A percentile compares a stretch with the other conserved stretches of the same genome.
Evolutionary conservation across 30 jellyfish, hydroid and myxozoan species (phyloP).

Genomic region (Turritopsis rubra): DNA sequence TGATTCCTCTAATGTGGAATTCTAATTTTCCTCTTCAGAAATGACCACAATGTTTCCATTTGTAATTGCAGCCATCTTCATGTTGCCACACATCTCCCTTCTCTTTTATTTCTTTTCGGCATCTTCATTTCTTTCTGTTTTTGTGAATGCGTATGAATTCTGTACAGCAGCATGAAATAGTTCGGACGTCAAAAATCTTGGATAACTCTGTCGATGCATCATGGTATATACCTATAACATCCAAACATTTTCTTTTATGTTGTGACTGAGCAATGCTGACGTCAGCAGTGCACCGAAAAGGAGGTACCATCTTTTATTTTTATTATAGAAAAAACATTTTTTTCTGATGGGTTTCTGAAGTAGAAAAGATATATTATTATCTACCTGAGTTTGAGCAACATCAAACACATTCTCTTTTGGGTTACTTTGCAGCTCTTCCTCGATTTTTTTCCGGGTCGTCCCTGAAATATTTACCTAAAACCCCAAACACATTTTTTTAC

Average conservation of each 20-base stretch:
- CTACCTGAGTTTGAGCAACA: constrained; percentile 40
- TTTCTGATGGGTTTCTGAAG: no score
- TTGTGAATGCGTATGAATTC: constrained; percentile 19
- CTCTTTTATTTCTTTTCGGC: neutral
- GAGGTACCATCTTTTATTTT: no score
- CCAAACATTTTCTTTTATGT: no score
- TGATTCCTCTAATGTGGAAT: no score
- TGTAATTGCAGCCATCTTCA: no score
- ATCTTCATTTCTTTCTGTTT: neutral
- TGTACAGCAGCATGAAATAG: constrained; percentile 25
- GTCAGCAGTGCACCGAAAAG: no score
- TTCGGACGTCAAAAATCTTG: constrained; percentile 32
- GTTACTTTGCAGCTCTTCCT: constrained; percentile 12
- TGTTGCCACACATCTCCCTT: no score
- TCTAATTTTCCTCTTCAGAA: no score
- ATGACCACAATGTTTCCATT: no score
- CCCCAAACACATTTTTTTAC: constrained; percentile 7
- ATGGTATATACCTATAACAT: constrained; percentile 10
- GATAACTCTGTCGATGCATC: constrained; percentile 47
- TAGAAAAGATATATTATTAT: no score
- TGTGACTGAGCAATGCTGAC: no score
- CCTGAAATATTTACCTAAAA: constrained; percentile 25
- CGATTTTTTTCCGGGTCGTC: constrained; percentile 26
- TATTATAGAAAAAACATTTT: neutral
- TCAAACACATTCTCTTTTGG: constrained; percentile 24